Evolutionary conservation across 2,888 invertebrate genomes (phyloP), one percentile per base, ranked within the genome.

Genomic region (Dorcus hopei): DNA sequence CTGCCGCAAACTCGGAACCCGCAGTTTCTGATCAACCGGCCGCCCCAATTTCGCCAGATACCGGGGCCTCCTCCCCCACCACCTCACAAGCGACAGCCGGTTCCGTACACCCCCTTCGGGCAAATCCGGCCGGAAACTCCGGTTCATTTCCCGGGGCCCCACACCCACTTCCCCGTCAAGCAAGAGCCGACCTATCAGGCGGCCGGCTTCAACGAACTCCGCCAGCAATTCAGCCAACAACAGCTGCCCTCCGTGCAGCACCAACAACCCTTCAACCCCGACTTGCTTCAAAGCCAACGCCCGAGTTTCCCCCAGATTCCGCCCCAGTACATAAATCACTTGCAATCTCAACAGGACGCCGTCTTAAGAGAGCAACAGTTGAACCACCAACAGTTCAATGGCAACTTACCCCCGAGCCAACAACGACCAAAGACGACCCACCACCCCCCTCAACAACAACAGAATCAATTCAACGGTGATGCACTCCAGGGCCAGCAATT

Each of bases 81-180:
- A 2, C 52, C 38, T 38, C 42, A 45, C n/a, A 56, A 49, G 39
- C 74, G 78, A 54, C 73, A 74, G 62, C 73, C 75, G 9, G 74
- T 75, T 40, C 70, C 75, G 7, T 76, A 76, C 59, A 69, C 73
- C 65, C 76, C 76, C 1, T 75, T 76, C 54, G 72, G 74, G 47
- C 62, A 65, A 39, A 38, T 53, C 47, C 53, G 52, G 43, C 53
- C 53, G 42, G 74, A 65, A 40, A 61, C 71, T 9, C 70, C 73
- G 9, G 77, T 81, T 33, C 78, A 63, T 53, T 63, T 66, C 40
- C 65, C 65, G 23, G 82, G 83, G 71, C 83, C 83, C 57, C 76
- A 83, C 59, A 82, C 83, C 5, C 84, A 82, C 61, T 76, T 77
- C 59, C 75, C 75, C 14, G 52, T 68, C 23, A 70, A 71, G 16